Base-by-base conservation (phyloP, 1,140 invertebrate genomes). In the Bombus pascuorum region DNA sequence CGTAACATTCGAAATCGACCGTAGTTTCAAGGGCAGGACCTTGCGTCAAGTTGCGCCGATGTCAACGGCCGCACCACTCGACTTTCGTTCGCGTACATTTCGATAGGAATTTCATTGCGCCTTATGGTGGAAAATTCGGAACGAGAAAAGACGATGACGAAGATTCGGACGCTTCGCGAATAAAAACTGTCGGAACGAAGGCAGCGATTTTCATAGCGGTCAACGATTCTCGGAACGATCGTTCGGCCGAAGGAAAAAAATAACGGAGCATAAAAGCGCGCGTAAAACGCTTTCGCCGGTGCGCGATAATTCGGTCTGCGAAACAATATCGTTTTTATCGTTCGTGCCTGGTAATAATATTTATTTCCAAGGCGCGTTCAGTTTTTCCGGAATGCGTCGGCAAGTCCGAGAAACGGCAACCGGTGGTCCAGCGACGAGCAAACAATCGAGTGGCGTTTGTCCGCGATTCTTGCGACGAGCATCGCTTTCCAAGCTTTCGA, bases 261-360 rank as follows among this genome's bases (percentile, higher is more conserved):
- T 72, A 84, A 84, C 66, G 47, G 32, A 71, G 37, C 83, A 79
- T 84, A 84, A 84, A 84, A 57, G 39, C 76, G 83, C 65, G 83
- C 83, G 74, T 84, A 84, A 84, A 84, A 84, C 53, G 75, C 82
- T 84, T 71, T 84, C 65, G 82, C 66, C 47, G 53, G 34, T 66
- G 78, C 75, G 65, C 82, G 76, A 79, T 72, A 84, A 84, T 79
- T 66, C 73, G 44, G 44, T 37, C 81, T 3, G 53, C 66, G 83
- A 62, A 79, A 79, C 83, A 62, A 79, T 79, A 79, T 84, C 83
- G 83, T 84, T 84, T 84, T 72, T 79, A 80, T 79, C 42, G 83
- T 72, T 28, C 18, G 47, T 71, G 65, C 66, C 83, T 79, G 76
- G 37, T 80, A 79, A 84, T 84, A 84, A 84, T 80, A 84, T 83